A percentile compares a stretch with the other conserved stretches of the same genome.
These are phyloP conservation scores for Gorsachius goisagi DNA, from an alignment of 2,113 vertebrate species.

Conservation along the genomic window DNA sequence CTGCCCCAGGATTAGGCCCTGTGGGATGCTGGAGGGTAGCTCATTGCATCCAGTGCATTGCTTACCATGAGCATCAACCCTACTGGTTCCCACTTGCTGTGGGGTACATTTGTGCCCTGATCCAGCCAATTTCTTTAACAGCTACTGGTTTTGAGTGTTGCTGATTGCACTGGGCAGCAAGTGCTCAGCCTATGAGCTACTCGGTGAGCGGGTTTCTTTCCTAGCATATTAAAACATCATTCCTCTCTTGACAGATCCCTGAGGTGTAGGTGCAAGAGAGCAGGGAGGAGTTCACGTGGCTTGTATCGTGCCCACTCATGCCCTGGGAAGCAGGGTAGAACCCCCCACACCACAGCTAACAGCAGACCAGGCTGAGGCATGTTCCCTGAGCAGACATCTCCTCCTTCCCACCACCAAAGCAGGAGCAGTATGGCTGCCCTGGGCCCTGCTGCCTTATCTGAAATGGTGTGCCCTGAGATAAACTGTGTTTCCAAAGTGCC, in stretches of 20 bases:
- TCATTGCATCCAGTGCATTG: not conserved
- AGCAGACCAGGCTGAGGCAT: not conserved
- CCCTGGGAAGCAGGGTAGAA: not conserved
- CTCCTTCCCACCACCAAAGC: not conserved
- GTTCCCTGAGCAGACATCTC: not conserved
- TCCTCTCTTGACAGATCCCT: not conserved
- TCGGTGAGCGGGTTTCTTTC: not conserved
- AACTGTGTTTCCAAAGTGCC: not conserved
- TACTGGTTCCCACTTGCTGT: not conserved
- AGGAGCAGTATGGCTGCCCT: not conserved
- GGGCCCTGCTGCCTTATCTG: not conserved
- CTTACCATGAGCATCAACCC: not conserved
- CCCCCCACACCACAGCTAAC: not conserved
- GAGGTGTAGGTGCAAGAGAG: not conserved
- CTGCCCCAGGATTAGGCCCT: not conserved
- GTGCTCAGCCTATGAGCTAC: not conserved
- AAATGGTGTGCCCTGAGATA: accelerated
- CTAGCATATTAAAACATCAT: not conserved
- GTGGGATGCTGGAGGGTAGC: not conserved
- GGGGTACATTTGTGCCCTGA: not conserved
- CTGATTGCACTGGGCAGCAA: not conserved
- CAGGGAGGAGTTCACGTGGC: not conserved
- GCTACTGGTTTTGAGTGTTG: not conserved
- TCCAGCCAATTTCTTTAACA: not conserved
- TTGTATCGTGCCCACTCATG: not conserved